phyloP scores from a whole-genome alignment of 1,140 invertebrate species.

The Psilanteris sp. region DNA sequence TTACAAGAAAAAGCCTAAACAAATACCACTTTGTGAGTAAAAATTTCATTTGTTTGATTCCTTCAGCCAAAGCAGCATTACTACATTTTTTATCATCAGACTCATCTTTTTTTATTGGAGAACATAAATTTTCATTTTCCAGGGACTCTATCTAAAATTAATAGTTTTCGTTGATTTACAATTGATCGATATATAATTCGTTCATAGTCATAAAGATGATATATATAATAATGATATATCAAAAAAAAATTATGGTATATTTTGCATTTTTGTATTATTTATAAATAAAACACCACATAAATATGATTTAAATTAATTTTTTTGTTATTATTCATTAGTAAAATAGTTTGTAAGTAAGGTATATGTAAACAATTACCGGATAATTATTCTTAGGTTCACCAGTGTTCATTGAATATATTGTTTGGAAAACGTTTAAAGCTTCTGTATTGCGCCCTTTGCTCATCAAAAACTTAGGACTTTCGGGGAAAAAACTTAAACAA shows the following conservation, averaged over 20 bases:
- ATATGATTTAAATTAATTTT: too few species aligned
- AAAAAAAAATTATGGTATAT: neutral
- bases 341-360: too few species aligned
- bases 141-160: conserved; percentile 66
- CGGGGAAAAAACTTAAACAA: conserved; percentile 85
- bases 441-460: conserved; percentile 85
- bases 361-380: conserved; percentile 80
- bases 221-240: neutral
- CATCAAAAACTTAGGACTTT: conserved; percentile 92
- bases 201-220: neutral
- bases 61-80: too few species aligned
- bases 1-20: conserved; percentile 74
- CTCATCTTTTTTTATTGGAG: too few species aligned
- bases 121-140: conserved; percentile 73
- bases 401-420: conserved; percentile 83
- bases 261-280: neutral
- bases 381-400: conserved; percentile 82
- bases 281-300: too few species aligned
- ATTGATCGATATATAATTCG: too few species aligned
- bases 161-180: too few species aligned
- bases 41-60: conserved; percentile 75
- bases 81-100: neutral
- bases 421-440: conserved; percentile 82
- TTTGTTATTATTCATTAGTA: too few species aligned
- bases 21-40: conserved; percentile 75